phyloP scores from a whole-genome alignment of 2,113 vertebrate genomes.

The Gymnogyps californianus region DNA sequence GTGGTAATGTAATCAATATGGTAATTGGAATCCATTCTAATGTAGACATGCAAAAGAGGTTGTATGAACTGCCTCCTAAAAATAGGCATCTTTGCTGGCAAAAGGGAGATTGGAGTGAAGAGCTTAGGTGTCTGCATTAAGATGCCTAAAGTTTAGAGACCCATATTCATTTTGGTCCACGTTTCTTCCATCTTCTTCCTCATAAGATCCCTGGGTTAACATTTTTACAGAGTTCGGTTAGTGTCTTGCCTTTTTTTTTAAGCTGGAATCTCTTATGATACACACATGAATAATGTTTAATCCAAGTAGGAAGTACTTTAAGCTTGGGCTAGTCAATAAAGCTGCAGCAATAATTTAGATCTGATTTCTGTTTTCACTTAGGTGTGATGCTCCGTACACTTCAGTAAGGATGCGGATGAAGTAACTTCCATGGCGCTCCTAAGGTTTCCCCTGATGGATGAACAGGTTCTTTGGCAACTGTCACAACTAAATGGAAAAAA shows the following conservation, averaged over 20 bases:
- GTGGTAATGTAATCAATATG: not conserved
- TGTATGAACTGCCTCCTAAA: not conserved
- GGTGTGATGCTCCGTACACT: not conserved
- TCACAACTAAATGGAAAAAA: not conserved
- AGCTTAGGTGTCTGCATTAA: not conserved
- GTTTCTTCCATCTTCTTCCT: not conserved
- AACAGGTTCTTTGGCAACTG: not conserved
- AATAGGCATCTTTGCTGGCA: not conserved
- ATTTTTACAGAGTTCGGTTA: not conserved
- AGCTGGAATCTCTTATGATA: not conserved
- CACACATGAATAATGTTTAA: not conserved
- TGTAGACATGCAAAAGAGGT: not conserved
- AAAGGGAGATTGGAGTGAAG: not conserved
- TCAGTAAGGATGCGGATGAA: not conserved
- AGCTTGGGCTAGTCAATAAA: not conserved
- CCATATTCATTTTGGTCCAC: not conserved
- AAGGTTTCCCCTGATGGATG: not conserved
- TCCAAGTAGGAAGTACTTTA: not conserved
- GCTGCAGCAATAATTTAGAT: not conserved
- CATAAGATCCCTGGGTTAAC: not conserved
- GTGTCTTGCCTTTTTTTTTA: not conserved
- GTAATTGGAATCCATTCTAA: not conserved
- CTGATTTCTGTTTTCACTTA: not conserved
- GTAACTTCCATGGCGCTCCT: not conserved
- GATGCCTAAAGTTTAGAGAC: not conserved